Base-by-base conservation (phyloP, 2,888 invertebrate genomes). In the Amaurobius ferox region DNA sequence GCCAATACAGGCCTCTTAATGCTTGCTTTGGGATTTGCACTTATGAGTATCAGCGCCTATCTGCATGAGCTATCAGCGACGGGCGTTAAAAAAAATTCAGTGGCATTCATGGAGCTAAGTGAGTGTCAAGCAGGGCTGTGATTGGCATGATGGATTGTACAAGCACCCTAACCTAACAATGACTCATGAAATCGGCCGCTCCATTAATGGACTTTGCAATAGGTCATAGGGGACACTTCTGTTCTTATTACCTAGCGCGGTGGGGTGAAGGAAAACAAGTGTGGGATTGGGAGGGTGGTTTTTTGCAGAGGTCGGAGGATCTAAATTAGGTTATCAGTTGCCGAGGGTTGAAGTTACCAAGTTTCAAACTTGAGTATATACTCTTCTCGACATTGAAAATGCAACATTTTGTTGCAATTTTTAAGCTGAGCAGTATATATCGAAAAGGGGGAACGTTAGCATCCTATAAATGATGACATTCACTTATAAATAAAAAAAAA, bases 131-230 rank as follows among this genome's bases (percentile, higher is more conserved):
- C 55, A 29, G 66, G 61, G 68, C 68, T 44, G 30, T 68, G 48
- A 81, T 81, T 76, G 81, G 67, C 74, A 81, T 81, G 81, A 81
- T 81, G 74, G 81, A 81, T 81, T 44, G 30, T 35, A 32, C 48
- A 16, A 35, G 16, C 67, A 55, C 55, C 55, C 55, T 55, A 55
- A 55, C 55, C 55, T 55, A 55, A 55, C 55, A 55, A 19, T 55
- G 55, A 55, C 23, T 55, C 55, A 55, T 16, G 23, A 19, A 55
- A 40, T 30, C 62, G 39, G 40, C 61, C 67, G 74, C 39, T 68
- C 74, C 74, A 81, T 81, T 81, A 81, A 81, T 81, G 81, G 81
- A 81, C 68, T 81, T 81, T 74, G 74, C 81, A 81, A 81, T 81
- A 81, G 81, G 81, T 81, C 81, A 81, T 81, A 44, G 32, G 81